phyloP scores from a whole-genome alignment of 2,888 invertebrate species.

The Acanthosoma haemorrhoidale region DNA sequence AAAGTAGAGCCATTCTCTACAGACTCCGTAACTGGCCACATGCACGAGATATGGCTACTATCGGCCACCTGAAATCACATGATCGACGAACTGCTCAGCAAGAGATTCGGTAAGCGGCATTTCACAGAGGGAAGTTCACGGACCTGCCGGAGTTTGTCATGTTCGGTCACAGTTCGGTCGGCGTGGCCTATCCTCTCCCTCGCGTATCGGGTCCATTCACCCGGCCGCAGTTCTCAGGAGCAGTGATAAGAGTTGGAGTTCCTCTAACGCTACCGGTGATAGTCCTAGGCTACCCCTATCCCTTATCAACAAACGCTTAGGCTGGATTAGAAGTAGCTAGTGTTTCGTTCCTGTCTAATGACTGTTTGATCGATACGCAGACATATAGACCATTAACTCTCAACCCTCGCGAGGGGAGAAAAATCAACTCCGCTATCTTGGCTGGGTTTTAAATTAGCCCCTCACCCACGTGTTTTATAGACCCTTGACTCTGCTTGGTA shows the following conservation, averaged over 20 bases:
- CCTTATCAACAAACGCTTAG: too few species aligned
- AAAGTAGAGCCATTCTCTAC: too few species aligned
- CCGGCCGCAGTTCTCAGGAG: background rate
- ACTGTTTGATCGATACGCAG: constrained; percentile 27
- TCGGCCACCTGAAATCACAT: too few species aligned
- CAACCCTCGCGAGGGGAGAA: constrained; percentile 14
- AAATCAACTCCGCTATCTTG: constrained; percentile 22
- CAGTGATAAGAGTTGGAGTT: background rate
- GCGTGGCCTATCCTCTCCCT: background rate
- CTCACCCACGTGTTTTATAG: constrained; percentile 5
- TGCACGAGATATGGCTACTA: too few species aligned
- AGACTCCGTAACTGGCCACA: too few species aligned
- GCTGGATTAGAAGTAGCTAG: constrained; percentile 9
- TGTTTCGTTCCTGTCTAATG: background rate
- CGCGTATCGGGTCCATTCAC: background rate
- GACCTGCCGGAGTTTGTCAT: background rate
- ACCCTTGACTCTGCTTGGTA: too few species aligned
- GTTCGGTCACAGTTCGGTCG: background rate
- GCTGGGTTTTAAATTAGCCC: constrained; percentile 19
- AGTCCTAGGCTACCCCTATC: background rate
- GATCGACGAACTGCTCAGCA: too few species aligned
- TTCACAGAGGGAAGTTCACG: too few species aligned
- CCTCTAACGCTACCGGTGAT: too few species aligned
- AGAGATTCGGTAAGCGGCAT: too few species aligned
- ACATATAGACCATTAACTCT: constrained; percentile 26